Evolutionary conservation across 1,140 invertebrate species (phyloP).

Genomic region (Stegodyphus dumicola): DNA sequence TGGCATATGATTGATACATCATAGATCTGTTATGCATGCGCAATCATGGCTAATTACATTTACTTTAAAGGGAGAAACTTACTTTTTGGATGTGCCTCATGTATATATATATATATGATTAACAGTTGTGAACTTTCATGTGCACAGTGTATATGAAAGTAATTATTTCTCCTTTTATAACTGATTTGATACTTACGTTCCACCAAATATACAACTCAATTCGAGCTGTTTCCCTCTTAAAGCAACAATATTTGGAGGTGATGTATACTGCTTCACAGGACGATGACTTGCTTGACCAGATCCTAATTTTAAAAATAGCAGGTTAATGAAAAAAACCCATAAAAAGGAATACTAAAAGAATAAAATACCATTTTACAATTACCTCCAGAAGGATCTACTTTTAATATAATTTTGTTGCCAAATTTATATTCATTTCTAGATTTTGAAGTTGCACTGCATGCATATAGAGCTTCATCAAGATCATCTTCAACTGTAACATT

Average conservation of each 20-base stretch:
- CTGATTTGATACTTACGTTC: slow-evolving; percentile 63
- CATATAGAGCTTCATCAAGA: slow-evolving; percentile 82
- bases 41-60: no score
- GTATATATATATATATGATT: no score
- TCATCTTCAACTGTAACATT: slow-evolving; percentile 88
- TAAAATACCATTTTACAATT: neutral
- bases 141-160: no score
- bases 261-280: slow-evolving; percentile 81
- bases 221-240: slow-evolving; percentile 83
- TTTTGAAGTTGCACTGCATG: slow-evolving; percentile 86
- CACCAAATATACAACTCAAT: slow-evolving; percentile 63
- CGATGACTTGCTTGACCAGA: slow-evolving; percentile 78
- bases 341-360: neutral
- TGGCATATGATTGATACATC: no score
- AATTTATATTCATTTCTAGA: slow-evolving; percentile 82
- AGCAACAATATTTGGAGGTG: slow-evolving; percentile 87
- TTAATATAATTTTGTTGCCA: slow-evolving; percentile 81
- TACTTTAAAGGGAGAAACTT: no score
- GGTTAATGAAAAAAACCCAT: neutral
- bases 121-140: no score
- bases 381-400: slow-evolving; percentile 79
- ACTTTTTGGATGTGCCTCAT: no score
- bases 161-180: no score
- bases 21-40: no score
- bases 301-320: slow-evolving; percentile 10